phyloP scores from a whole-genome alignment of 1,140 invertebrate genomes.

The Hyposmocoma kahamanoa region DNA sequence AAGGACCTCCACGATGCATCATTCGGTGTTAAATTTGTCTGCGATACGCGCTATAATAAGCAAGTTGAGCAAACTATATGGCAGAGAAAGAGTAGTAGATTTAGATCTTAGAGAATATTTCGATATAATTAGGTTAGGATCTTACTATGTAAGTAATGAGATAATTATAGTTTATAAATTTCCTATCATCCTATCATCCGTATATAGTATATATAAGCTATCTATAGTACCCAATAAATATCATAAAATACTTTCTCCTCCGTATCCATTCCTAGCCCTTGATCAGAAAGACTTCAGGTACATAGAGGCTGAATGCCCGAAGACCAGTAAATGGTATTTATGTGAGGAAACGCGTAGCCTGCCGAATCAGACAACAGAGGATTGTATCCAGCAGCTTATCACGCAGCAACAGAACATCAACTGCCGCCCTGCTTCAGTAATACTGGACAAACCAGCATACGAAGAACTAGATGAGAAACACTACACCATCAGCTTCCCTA shows the following conservation, averaged over 20 bases:
- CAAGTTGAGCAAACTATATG: constrained; percentile 22
- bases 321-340: not conserved
- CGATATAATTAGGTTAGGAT: constrained; percentile 28
- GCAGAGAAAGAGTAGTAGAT: constrained; percentile 16
- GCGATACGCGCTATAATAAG: constrained; percentile 16
- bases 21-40: constrained; percentile 23
- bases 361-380: not conserved
- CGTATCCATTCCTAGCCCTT: not conserved
- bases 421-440: constrained; percentile 7
- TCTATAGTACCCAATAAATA: constrained; percentile 19
- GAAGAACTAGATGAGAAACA: constrained; percentile 18
- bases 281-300: not conserved
- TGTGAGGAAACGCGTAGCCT: not conserved
- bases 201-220: constrained; percentile 21
- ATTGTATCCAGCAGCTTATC: constrained; percentile 15
- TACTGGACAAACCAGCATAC: constrained; percentile 9
- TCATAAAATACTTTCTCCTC: not conserved
- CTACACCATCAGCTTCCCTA: constrained; percentile 18
- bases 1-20: constrained; percentile 17
- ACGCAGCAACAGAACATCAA: constrained; percentile 3
- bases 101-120: constrained; percentile 29
- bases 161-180: constrained; percentile 30
- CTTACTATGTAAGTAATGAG: constrained; percentile 21
- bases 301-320: not conserved
- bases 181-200: constrained; percentile 20